phyloP scores from a whole-genome alignment of 2,113 vertebrate genomes.

The Cyanoderma ruficeps region DNA sequence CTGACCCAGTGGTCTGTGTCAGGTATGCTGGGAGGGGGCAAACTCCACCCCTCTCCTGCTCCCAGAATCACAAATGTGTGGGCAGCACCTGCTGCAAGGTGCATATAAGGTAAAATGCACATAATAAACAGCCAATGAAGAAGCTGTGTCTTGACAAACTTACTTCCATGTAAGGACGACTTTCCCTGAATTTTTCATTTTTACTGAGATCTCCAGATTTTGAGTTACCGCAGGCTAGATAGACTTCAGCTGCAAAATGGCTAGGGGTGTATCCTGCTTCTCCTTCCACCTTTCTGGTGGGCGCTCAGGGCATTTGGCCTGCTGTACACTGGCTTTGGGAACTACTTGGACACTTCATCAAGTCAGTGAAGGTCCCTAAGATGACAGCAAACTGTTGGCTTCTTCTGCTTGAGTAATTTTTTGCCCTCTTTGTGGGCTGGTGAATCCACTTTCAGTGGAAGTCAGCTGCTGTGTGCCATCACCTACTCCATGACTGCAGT shows the following conservation, averaged over 20 bases:
- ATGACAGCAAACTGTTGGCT: not conserved
- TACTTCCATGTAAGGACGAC: not conserved
- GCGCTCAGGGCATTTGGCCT: not conserved
- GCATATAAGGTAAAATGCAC: not conserved
- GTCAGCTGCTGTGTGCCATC: not conserved
- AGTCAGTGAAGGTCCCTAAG: not conserved
- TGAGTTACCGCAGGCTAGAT: not conserved
- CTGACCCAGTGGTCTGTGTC: not conserved
- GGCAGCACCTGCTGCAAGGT: not conserved
- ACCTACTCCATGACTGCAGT: not conserved
- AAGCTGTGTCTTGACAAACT: not conserved
- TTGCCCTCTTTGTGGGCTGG: accelerated
- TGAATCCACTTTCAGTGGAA: not conserved
- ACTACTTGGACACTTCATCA: not conserved
- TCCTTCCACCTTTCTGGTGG: not conserved
- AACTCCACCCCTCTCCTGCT: not conserved
- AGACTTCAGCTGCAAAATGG: not conserved
- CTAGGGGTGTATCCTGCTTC: not conserved
- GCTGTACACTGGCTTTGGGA: not conserved
- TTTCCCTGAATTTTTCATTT: not conserved
- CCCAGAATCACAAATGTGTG: not conserved
- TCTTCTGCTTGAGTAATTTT: not conserved
- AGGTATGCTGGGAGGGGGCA: not conserved
- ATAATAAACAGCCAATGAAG: not conserved
- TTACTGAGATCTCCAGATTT: not conserved